Base-by-base conservation (phyloP, 2,797 vertebrate species). In the Pangasius krempfi region DNA sequence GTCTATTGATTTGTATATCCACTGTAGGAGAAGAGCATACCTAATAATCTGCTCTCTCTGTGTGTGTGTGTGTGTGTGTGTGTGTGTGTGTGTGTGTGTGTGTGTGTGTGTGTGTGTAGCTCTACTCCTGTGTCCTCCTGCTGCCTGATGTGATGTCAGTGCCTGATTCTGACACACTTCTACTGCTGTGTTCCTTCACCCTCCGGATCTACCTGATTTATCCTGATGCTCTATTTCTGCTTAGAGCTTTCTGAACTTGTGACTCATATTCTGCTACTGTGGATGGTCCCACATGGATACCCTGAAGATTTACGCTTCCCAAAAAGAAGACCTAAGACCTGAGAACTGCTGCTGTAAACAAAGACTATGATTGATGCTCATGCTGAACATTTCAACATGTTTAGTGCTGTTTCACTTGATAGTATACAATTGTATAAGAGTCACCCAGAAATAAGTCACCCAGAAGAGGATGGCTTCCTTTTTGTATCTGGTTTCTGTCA, bases 91-190 rank as follows among this genome's bases (percentile, higher is more conserved):
- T 40, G 40, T 40, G 37, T 40, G 37, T 40, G 37, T 40, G 37
- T 40, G 37, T 40, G 37, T 40, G 37, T 40, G 40, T 40, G 40
- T 56, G 0, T 58, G 5, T 62, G 37, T 14, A 44, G 56, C 58
- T 22, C 10, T 54, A 14, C 20, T 84, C 8, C 25, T 12, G 25
- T 52, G 44, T 84, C 62, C 62, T 70, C n/a, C 58, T 64, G 58
- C 58, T 66, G 60, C 60, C 54, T 6, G 16, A 22, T 25, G 47
- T 70, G n/a, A 37, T 52, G 64, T 68, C 20, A 1, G 9, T 25
- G 20, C n/a, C 64, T 70, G 44, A 70, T 37, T 14, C 47, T 70
- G 47, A 68, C 80, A 83, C 82, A 84, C 47, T 52, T 84, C 64
- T 37, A 22, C 30, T 52, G n/a, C 64, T 70, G 18, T 50, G 9